Evolutionary conservation across 2,888 invertebrate genomes (phyloP), one percentile per base, ranked within the genome.

Genomic region (Acronicta alni): DNA sequence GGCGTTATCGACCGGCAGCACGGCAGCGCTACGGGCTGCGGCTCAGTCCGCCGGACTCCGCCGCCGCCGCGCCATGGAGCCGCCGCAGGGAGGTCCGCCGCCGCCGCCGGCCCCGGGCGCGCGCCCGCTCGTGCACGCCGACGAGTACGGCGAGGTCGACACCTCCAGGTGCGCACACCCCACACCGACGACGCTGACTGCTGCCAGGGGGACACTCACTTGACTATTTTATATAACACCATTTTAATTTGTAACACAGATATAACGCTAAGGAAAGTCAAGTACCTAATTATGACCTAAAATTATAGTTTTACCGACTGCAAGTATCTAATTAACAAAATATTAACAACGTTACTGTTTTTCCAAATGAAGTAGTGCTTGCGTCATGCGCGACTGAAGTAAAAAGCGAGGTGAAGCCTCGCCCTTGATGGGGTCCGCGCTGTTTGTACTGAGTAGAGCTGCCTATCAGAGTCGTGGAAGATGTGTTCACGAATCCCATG

Each of bases 141-240:
- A 97, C 75, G 98, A 97, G 74, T 94, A 95, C 78, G 98, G 98
- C 67, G 97, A 98, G 90, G 98, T 98, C 70, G 98, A 98, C 93
- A 97, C 98, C 55, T 95, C 94, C 84, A 93, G 96, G 96, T 97
- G 94, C 94, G 95, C 45, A 12, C 47, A n/a, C 12, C 46, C 47
- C 32, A 32, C 32, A 14, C 32, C 32, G 14, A 0, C 26, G 23
- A 23, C 4, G 5, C n/a, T n/a, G 4, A 23, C 23, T n/a, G 3
- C 23, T 23, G 6, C 23, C 23, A 23, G 6, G 23, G 7, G 23
- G 7, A 5, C 23, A 7, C 6, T 23, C 14, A 32, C 32, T 32
- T 3, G 32, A 32, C 32, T 5, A 32, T 35, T 58, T 35, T 48
- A 66, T 12, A 43, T 66, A 62, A 43, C 37, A 18, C 20, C n/a